These are phyloP conservation scores for Neosilurus mollespiculum DNA, from an alignment of 2,797 vertebrate genomes.

Conservation along the genomic window DNA sequence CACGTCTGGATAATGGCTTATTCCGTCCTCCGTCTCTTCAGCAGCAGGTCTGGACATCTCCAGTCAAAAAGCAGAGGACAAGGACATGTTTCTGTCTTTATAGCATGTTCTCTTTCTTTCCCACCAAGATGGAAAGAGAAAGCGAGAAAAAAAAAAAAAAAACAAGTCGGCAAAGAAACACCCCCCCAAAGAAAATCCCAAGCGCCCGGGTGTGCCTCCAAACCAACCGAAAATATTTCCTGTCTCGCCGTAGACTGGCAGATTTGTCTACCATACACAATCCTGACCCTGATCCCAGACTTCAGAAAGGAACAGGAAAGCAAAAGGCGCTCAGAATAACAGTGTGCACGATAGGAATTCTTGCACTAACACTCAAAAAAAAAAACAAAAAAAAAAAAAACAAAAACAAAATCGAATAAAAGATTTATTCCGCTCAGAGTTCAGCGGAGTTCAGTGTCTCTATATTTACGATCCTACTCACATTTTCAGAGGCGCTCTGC, in stretches of 20 bases:
- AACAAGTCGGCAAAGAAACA: too few relatives aligned
- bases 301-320: not conserved
- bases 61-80: conserved; percentile 10
- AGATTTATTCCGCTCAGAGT: conserved; percentile 36
- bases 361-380: conserved; percentile 34
- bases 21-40: not conserved
- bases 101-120: not conserved
- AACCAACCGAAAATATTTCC: not conserved
- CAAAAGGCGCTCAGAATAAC: not conserved
- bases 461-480: not conserved
- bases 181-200: not conserved
- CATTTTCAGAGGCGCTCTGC: not conserved
- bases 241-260: not conserved
- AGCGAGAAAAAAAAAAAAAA: not conserved
- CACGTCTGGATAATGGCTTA: conserved; percentile 8
- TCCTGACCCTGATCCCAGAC: not conserved
- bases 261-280: not conserved
- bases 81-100: not conserved
- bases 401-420: conserved; percentile 26
- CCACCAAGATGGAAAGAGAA: not conserved
- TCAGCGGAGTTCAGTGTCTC: conserved; percentile 23
- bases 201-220: not conserved
- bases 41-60: conserved; percentile 21
- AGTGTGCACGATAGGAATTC: not conserved
- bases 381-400: not conserved